Base-by-base conservation (phyloP, 2,888 invertebrate species). In the Cataglyphis cursor region DNA sequence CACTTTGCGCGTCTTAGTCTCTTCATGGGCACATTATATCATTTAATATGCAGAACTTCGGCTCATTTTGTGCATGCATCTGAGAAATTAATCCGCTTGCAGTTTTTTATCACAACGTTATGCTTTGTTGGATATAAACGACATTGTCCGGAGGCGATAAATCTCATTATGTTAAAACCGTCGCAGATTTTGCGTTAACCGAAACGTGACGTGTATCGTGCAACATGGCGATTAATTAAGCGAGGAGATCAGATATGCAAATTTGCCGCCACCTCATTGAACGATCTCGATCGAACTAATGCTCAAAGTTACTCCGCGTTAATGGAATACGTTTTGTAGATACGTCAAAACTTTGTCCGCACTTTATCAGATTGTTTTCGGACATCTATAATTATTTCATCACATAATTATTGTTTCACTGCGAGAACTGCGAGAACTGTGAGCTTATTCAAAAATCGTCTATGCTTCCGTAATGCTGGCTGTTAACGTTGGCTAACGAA, bases 191-290 rank as follows among this genome's bases (percentile, higher is more conserved):
- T 31, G 64, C 62, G 35, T 61, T 62, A 54, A 65, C 21, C 21
- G 12, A 54, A 54, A 64, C 74, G 44, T 64, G 35, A 24, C 59
- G 51, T 41, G 48, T 82, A 57, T 84, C 68, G 38, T 82, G 61
- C 57, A 28, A 21, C 44, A 38, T 10, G 76, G 44, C 38, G 41
- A 73, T 82, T 82, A 84, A 82, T 84, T 84, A 72, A 84, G 44
- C 44, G 64, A 57, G 48, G 57, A 59, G 73, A 75, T 81, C 62
- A 74, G 81, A 68, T 82, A 81, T 81, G 81, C 83, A 74, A 83
- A 83, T 83, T 18, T 28, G n/a, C 62, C 21, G 41, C 6, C 61
- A 66, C 59, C 44, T 59, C 54, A 31, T 62, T 31, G 41, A 80
- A 83, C 68, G 54, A 51, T 82, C 28, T 28, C 57, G 35, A 66